phyloP scores from a whole-genome alignment of 2,797 vertebrate genomes.

The Eulemur coronatus region DNA sequence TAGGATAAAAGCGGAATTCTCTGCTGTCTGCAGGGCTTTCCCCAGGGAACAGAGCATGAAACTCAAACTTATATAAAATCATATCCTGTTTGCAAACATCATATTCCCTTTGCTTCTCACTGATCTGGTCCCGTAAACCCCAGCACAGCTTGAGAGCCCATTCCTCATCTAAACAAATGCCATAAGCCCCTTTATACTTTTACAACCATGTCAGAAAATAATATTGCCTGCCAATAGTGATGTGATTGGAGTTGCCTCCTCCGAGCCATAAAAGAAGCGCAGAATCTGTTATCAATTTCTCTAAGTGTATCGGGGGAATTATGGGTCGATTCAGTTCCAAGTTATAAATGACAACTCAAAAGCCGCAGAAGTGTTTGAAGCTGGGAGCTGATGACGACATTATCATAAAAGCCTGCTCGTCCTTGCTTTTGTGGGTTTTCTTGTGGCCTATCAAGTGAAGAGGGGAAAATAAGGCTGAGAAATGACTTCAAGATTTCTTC shows the following conservation, averaged over 20 bases:
- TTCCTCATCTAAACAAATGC: conserved; percentile 90
- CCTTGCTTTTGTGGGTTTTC: conserved; percentile 84
- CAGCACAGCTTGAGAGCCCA: conserved; percentile 87
- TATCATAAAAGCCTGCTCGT: conserved; percentile 87
- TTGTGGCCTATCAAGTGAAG: conserved; percentile 81
- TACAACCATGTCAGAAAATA: conserved; percentile 90
- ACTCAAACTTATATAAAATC: conserved; percentile 89
- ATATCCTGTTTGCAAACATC: conserved; percentile 90
- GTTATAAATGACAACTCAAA: conserved; percentile 95
- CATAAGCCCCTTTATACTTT: conserved; percentile 88
- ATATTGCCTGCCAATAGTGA: conserved; percentile 89
- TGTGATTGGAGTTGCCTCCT: conserved; percentile 87
- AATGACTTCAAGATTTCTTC: conserved; percentile 87
- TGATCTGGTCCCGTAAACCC: conserved; percentile 86
- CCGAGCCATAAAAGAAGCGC: conserved; percentile 86
- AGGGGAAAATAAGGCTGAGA: conserved; percentile 84
- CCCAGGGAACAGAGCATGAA: conserved; percentile 83
- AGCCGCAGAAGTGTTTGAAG: conserved; percentile 91
- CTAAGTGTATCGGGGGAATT: conserved; percentile 89
- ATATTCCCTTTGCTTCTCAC: conserved; percentile 87
- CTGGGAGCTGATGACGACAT: conserved; percentile 87
- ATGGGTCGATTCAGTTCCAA: conserved; percentile 88
- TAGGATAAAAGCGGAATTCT: conserved; percentile 89
- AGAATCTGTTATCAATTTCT: conserved; percentile 95
- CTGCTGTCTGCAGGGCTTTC: conserved; percentile 85